Conservation (phyloP, 2,797 vertebrate genomes). For the Eutrigla gurnardus region DNA sequence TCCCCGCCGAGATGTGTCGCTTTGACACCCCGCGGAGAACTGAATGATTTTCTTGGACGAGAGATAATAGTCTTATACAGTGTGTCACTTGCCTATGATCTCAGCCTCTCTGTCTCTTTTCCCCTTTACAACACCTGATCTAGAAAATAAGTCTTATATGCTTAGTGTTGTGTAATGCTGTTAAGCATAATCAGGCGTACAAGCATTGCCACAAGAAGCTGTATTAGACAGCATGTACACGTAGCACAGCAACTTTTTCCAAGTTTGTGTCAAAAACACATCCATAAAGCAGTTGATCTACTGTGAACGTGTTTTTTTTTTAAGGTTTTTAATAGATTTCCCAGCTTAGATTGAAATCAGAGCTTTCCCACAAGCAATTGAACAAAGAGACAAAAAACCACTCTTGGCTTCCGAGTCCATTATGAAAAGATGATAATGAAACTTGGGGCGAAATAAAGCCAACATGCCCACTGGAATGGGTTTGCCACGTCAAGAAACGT, state of each 20-base stretch:
- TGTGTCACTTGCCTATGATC: constrained; percentile 36
- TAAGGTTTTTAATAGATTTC: constrained; percentile 41
- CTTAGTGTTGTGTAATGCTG: constrained; percentile 24
- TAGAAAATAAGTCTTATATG: constrained; percentile 10
- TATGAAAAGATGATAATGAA: constrained; percentile 31
- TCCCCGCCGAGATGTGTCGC: constrained; percentile 71
- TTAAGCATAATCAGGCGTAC: constrained; percentile 29
- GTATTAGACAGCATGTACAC: not conserved
- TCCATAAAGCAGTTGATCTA: constrained; percentile 3
- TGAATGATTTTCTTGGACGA: constrained; percentile 74
- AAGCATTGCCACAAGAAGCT: constrained; percentile 11
- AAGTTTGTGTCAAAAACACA: constrained; percentile 1
- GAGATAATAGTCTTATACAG: constrained; percentile 67
- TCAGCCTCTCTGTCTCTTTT: constrained; percentile 10
- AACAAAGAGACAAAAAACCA: constrained; percentile 17
- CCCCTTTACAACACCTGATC: constrained; percentile 30
- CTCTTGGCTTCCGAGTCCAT: constrained; percentile 36
- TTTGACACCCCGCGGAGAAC: constrained; percentile 75
- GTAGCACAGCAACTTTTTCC: not conserved
- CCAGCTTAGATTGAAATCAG: constrained; percentile 21
- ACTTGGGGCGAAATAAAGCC: constrained; percentile 30
- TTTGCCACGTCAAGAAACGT: constrained; percentile 8
- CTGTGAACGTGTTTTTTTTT: not conserved
- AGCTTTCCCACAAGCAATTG: constrained; percentile 33
- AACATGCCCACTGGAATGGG: constrained; percentile 11